A percentile compares a stretch with the other conserved stretches of the same genome.
Conservation (phyloP, 2,113 vertebrate species). For the Phaetusa simplex region DNA sequence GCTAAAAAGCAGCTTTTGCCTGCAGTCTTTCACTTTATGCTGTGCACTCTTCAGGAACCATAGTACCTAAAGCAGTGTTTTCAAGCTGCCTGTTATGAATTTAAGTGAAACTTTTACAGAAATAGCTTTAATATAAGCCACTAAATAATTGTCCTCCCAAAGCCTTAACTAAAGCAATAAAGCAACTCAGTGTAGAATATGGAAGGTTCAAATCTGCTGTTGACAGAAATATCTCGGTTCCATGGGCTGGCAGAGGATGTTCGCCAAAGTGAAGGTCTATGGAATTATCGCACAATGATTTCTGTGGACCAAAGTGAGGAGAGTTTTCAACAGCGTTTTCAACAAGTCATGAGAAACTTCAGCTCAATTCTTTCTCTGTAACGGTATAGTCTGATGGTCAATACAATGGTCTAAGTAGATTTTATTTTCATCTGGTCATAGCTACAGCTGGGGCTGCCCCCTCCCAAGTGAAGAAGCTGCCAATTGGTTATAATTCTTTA, state of each 20-base stretch:
- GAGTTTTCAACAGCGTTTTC: neutral
- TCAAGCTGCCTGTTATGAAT: neutral
- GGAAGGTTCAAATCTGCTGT: neutral
- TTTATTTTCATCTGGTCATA: neutral
- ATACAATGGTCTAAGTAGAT: neutral
- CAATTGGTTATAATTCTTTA: constrained; percentile 20
- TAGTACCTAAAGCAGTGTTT: neutral
- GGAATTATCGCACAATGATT: neutral
- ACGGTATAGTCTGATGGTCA: neutral
- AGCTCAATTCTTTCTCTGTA: neutral
- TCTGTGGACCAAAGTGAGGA: neutral
- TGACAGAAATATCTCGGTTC: neutral
- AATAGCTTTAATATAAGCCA: neutral
- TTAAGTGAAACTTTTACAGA: neutral
- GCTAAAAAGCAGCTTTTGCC: neutral
- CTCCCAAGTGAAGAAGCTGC: neutral
- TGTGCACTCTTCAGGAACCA: neutral
- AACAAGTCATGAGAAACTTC: neutral
- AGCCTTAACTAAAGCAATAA: neutral
- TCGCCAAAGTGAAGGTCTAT: neutral
- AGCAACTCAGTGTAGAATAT: neutral
- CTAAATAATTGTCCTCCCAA: neutral
- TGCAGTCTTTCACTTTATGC: neutral
- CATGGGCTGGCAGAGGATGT: neutral
- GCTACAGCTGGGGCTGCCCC: neutral